These are phyloP conservation scores for Hypselothyrea guttata DNA, from an alignment of 2,888 invertebrate species.

Conservation along the genomic window DNA sequence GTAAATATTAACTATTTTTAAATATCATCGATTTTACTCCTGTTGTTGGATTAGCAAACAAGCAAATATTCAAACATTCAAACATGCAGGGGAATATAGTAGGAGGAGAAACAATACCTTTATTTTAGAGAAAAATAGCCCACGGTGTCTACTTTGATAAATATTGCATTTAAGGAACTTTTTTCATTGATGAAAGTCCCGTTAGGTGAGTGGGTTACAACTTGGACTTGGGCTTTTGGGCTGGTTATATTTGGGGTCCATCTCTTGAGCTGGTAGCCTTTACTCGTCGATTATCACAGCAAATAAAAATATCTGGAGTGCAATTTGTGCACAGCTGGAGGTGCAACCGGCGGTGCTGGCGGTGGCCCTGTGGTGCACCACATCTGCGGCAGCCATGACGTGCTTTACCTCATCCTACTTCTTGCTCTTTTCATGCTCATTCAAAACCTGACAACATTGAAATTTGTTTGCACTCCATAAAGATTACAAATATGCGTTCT, in stretches of 20 bases:
- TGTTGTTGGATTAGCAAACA: constrained; percentile 65
- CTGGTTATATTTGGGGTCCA: neutral
- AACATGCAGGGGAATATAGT: constrained; percentile 3
- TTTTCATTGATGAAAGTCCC: constrained; percentile 19
- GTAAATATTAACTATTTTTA: constrained; percentile 75
- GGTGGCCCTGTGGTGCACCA: constrained; percentile 56
- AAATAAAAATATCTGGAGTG: constrained; percentile 75
- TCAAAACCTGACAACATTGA: constrained; percentile 64
- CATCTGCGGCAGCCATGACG: constrained; percentile 6
- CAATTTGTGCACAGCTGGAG: constrained; percentile 76
- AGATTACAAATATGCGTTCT: constrained; percentile 65
- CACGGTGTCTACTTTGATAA: constrained; percentile 37
- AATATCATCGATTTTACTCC: constrained; percentile 78
- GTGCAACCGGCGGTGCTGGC: constrained; percentile 59
- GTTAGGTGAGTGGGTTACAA: constrained; percentile 18
- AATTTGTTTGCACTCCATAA: constrained; percentile 78
- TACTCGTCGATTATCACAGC: constrained; percentile 64
- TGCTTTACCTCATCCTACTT: neutral
- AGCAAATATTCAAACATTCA: constrained; percentile 24
- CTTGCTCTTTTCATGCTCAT: neutral
- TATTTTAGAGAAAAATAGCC: constrained; percentile 12
- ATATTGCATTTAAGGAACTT: constrained; percentile 29
- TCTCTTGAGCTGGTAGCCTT: constrained; percentile 35
- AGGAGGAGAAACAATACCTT: neutral
- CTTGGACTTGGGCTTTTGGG: neutral